Evolutionary conservation across 2,797 vertebrate genomes (phyloP), one percentile per base, ranked within the genome.

Genomic region (Pagetopsis macropterus): DNA sequence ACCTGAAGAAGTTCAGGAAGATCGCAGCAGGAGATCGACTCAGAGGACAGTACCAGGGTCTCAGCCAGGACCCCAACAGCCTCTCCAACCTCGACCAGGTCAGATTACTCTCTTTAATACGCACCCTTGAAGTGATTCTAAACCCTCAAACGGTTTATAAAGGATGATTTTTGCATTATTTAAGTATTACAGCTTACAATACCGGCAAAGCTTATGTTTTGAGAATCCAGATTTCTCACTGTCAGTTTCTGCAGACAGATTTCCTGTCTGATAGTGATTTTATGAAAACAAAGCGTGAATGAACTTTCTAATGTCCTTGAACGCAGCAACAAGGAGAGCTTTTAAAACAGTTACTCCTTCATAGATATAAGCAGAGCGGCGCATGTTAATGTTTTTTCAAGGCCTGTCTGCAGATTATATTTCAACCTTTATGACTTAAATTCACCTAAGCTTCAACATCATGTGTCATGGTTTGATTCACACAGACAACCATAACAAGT

Each of bases 71-170:
- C 87, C 98, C 98, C 58, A 99, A 99, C 94, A 99, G 98, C 72
- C 92, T 99, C 55, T 99, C 98, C 75, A 99, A 99, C 93, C 96
- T 99, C 7, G 98, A 99, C 84, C 98, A 99, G 96, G 98, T 99
- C 66, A 48, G 89, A 46, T 31, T 27, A 23, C 21, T 52, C 13
- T 6, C 44, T 54, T 51, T 37, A 59, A 73, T 61, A 11, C 45
- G 11, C 9, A 13, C 48, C 45, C 0, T 17, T 27, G 2, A 37
- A 68, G 31, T 49, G 17, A 44, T 37, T 49, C n/a, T 68, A 4
- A 41, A 48, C 0, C 48, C 11, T 9, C 1, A 12, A 5, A 5
- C 19, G 2, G 12, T n/a, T 33, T 63, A 55, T 9, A 44, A 50
- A 52, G 6, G 33, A 37, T 9, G 27, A 5, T 37, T 9, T 40